Evolutionary conservation across 2,113 vertebrate species (phyloP).

Genomic region (Atlantisia rogersi): DNA sequence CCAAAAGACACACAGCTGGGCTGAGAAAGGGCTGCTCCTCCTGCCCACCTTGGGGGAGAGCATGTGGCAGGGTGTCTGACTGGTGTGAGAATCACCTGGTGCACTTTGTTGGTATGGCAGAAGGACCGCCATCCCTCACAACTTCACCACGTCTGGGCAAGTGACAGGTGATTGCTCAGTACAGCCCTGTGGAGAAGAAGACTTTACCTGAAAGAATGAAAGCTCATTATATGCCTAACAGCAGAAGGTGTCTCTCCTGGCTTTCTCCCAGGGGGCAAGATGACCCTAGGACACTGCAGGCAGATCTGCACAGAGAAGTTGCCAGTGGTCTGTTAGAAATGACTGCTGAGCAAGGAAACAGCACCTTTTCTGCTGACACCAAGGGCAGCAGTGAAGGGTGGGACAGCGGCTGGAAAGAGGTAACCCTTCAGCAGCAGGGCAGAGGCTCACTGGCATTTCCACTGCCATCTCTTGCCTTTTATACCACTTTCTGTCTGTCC

Average conservation of each 20-base stretch:
- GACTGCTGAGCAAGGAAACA: conserved; percentile 46
- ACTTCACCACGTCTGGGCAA: background rate
- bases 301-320: background rate
- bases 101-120: background rate
- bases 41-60: background rate
- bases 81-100: background rate
- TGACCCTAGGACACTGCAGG: conserved; percentile 19
- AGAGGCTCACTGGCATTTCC: background rate
- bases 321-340: background rate
- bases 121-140: background rate
- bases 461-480: background rate
- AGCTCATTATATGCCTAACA: background rate
- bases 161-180: background rate
- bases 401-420: background rate
- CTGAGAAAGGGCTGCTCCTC: background rate
- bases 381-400: background rate
- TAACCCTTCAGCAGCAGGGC: background rate
- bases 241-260: conserved; percentile 11
- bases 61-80: background rate
- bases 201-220: background rate
- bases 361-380: conserved; percentile 13
- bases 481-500: conserved; percentile 2
- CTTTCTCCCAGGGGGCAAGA: conserved; percentile 20
- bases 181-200: background rate
- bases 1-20: background rate